Conservation (phyloP, 2,113 vertebrate species). For the Hemiscyllium ocellatum region DNA sequence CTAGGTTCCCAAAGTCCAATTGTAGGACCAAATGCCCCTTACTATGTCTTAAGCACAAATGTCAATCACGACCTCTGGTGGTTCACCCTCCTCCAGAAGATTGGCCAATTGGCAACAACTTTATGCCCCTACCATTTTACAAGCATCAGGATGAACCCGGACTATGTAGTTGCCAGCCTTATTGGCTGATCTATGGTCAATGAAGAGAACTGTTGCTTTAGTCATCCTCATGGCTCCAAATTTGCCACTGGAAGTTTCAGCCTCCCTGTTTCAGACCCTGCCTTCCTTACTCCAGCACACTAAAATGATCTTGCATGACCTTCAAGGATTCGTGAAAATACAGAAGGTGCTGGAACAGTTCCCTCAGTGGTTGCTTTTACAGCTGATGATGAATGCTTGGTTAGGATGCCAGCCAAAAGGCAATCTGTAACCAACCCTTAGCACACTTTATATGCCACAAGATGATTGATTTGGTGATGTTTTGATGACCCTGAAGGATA, state of each 20-base stretch:
- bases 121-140: not conserved
- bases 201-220: not conserved
- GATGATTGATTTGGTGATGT: constrained; percentile 88
- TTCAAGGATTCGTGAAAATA: constrained; percentile 44
- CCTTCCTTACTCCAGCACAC: no score
- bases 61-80: no score
- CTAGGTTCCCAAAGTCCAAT: no score
- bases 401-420: constrained; percentile 93
- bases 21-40: no score
- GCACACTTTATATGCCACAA: constrained; percentile 94
- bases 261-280: no score
- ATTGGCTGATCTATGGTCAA: not conserved
- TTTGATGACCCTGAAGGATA: constrained; percentile 88
- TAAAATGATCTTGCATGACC: not conserved
- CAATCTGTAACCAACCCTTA: constrained; percentile 92
- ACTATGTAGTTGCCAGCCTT: not conserved
- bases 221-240: not conserved
- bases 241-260: not conserved
- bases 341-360: constrained; percentile 89
- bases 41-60: no score
- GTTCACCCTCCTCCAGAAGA: no score
- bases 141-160: not conserved
- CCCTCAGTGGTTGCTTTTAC: constrained; percentile 92
- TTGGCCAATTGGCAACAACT: not conserved
- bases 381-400: constrained; percentile 78